Evolutionary conservation across 2,113 vertebrate species (phyloP), one percentile per base, ranked within the genome.

Genomic region (Forbesichthys agassizii): DNA sequence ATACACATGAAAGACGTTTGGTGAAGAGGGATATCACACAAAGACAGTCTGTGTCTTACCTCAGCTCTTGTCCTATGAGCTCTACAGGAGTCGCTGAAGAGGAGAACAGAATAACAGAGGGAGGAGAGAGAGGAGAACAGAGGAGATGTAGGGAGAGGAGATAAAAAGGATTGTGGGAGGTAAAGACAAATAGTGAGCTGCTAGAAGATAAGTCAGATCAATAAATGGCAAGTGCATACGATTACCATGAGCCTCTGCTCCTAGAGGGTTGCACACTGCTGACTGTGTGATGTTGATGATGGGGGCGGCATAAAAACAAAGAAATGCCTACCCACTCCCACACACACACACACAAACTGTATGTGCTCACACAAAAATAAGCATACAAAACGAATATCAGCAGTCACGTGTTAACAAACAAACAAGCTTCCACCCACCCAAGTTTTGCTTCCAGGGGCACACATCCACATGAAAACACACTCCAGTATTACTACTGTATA

Each of bases 61-160:
- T 99, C 91, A 95, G 92, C 86, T 99, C 97, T 78, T 96, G 92
- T 85, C 94, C 95, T 79, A 94, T 84, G 64, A 95, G 92, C 87
- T 99, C 97, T 14, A 93, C 88, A 75, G 94, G 93, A 87, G 89
- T 91, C 90, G 88, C 33, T 66, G 52, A 1, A 14, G 42, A 49
- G 68, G 61, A 18, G 57, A n/a, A 14, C 11, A 9, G 48, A 82
- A 86, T 84, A 48, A 63, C 3, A 0, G 52, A 55, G 88, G 52
- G 27, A 72, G 0, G 9, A 74, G 68, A 81, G 72, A 84, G 74
- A 48, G 81, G 48, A 64, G 55, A 42, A 61, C 61, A 5, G 68
- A 61, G 66, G 58, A 33, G 57, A 46, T 27, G 1, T 27, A 27
- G 27, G 64, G 61, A 14, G 47, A 16, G 33, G 16, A 13, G 14